Evolutionary conservation across 2,888 invertebrate genomes (phyloP).

Genomic region (Toxonevra muliebris): DNA sequence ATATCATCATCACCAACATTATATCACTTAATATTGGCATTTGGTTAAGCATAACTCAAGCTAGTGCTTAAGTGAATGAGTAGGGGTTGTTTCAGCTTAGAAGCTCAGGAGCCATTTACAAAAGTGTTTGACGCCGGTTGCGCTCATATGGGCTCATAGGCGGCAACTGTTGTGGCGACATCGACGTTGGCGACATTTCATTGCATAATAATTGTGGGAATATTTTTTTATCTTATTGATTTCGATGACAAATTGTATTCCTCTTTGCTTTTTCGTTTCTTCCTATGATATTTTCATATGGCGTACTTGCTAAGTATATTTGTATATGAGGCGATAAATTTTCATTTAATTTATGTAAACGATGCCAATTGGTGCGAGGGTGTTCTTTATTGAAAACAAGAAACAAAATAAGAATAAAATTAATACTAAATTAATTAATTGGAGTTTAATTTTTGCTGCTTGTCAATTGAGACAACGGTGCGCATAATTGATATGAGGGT

Average conservation of each 20-base stretch:
- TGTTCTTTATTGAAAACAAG: neutral
- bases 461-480: constrained; percentile 4
- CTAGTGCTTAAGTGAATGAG: neutral
- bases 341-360: constrained; percentile 33
- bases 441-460: constrained; percentile 23
- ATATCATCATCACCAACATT: constrained; percentile 9
- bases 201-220: constrained; percentile 38
- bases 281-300: no score
- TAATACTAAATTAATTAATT: constrained; percentile 26
- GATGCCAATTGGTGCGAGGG: constrained; percentile 4
- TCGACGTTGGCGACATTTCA: constrained; percentile 9
- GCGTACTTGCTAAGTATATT: neutral
- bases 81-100: neutral
- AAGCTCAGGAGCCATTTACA: neutral
- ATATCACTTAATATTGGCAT: constrained; percentile 1
- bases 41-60: constrained; percentile 2
- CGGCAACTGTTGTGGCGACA: no score
- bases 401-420: no score
- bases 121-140: constrained; percentile 1
- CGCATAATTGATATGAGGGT: constrained; percentile 14
- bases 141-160: constrained; percentile 8
- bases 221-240: constrained; percentile 26
- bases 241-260: constrained; percentile 34
- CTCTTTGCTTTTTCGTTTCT: neutral
- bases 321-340: constrained; percentile 26